phyloP scores from a whole-genome alignment of 1,140 invertebrate genomes.

The Drosophila nikananu region DNA sequence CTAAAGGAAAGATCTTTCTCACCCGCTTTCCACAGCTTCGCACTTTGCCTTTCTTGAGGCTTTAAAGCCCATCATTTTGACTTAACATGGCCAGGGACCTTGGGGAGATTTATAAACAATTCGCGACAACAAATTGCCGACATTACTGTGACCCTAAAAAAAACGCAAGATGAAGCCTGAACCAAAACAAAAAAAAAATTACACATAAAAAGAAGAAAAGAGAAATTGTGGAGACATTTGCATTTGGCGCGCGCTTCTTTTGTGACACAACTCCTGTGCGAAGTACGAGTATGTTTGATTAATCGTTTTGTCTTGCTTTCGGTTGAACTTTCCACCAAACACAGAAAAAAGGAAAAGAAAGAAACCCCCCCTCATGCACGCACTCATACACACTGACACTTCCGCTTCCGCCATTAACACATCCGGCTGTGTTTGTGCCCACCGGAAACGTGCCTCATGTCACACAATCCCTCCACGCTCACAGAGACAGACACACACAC shows the following conservation, averaged over 20 bases:
- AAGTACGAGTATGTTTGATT: conserved; percentile 50
- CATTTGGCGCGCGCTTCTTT: conserved; percentile 31
- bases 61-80: conserved; percentile 18
- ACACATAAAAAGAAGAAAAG: not conserved
- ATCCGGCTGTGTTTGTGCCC: conserved; percentile 70
- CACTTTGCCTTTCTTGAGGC: not conserved
- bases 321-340: conserved; percentile 39
- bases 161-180: too few species aligned
- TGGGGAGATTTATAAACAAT: conserved; percentile 42
- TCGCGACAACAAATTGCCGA: conserved; percentile 42
- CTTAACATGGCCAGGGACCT: conserved; percentile 17
- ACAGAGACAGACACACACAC: not conserved
- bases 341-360: not conserved
- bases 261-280: conserved; percentile 28
- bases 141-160: conserved; percentile 30
- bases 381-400: conserved; percentile 55
- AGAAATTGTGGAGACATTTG: conserved; percentile 30
- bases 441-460: conserved; percentile 56
- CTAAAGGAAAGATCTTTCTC: not conserved
- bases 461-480: conserved; percentile 20
- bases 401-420: conserved; percentile 82
- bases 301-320: conserved; percentile 53
- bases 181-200: not conserved
- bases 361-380: conserved; percentile 1
- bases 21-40: not conserved